Evolutionary conservation across 1,140 invertebrate species (phyloP).

Genomic region (Bombus confusus): DNA sequence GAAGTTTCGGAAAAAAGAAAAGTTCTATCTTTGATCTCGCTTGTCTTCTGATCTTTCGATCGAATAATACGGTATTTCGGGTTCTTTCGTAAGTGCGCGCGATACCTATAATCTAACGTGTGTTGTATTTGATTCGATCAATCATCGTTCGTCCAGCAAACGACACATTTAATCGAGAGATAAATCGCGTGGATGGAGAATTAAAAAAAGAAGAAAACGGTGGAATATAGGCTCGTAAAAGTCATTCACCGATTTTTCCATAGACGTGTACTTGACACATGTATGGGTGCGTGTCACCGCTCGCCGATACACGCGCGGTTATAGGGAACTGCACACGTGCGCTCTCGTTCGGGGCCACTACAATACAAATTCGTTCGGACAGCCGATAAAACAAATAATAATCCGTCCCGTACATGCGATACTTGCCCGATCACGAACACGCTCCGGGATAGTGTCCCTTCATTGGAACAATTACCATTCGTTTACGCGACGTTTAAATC

Average conservation of each 20-base stretch:
- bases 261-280: conserved; percentile 56
- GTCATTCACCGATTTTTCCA: conserved; percentile 43
- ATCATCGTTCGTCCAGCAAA: conserved; percentile 19
- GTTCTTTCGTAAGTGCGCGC: too few relatives aligned
- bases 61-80: too few relatives aligned
- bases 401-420: conserved; percentile 41
- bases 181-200: not conserved
- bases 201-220: not conserved
- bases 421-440: conserved; percentile 48
- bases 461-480: conserved; percentile 35
- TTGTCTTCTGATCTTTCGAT: too few relatives aligned
- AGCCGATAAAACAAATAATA: conserved; percentile 64
- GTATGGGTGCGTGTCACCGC: conserved; percentile 49
- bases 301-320: not conserved
- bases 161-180: not conserved
- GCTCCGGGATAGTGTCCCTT: not conserved
- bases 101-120: too few relatives aligned
- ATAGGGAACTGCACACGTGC: not conserved
- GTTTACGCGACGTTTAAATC: conserved; percentile 37
- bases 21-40: too few relatives aligned
- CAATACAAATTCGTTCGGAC: conserved; percentile 45
- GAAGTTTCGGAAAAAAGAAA: too few relatives aligned
- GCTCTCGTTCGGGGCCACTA: conserved; percentile 4
- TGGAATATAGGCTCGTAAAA: conserved; percentile 36
- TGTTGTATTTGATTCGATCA: not conserved